These are phyloP conservation scores for Percopsis omiscomaycus DNA, from an alignment of 2,797 vertebrate species.

Conservation along the genomic window DNA sequence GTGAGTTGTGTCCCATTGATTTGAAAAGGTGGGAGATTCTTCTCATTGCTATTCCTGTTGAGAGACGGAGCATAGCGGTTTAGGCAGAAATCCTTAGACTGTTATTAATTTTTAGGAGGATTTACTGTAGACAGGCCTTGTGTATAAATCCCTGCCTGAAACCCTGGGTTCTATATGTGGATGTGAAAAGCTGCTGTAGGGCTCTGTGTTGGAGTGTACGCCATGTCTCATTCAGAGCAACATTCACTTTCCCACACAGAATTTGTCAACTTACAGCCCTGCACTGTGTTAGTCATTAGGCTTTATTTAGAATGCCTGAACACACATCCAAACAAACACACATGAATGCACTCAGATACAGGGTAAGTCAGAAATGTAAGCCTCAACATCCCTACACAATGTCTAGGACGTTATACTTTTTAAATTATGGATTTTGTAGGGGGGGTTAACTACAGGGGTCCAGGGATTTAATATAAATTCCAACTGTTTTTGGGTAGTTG, in stretches of 20 bases:
- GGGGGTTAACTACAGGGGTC: conserved; percentile 12
- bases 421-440: neutral
- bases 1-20: conserved; percentile 11
- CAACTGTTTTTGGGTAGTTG: conserved; percentile 2
- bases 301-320: conserved; percentile 58
- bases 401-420: conserved; percentile 6
- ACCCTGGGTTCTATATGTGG: conserved; percentile 31
- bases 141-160: conserved; percentile 24
- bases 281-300: conserved; percentile 60
- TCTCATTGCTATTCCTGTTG: neutral
- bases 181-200: conserved; percentile 30
- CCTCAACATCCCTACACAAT: conserved; percentile 5
- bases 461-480: neutral
- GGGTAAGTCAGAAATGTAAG: conserved; percentile 9
- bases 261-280: conserved; percentile 37
- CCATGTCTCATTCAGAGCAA: conserved; percentile 50
- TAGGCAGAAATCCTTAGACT: conserved; percentile 18
- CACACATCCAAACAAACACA: conserved; percentile 35
- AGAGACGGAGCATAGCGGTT: conserved; percentile 12
- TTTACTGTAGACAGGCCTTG: conserved; percentile 8
- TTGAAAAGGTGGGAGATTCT: conserved; percentile 5
- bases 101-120: conserved; percentile 14
- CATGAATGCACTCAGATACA: neutral
- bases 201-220: conserved; percentile 37
- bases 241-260: conserved; percentile 37